phyloP scores from a whole-genome alignment of 2,113 vertebrate genomes.

The Archilochus colubris region DNA sequence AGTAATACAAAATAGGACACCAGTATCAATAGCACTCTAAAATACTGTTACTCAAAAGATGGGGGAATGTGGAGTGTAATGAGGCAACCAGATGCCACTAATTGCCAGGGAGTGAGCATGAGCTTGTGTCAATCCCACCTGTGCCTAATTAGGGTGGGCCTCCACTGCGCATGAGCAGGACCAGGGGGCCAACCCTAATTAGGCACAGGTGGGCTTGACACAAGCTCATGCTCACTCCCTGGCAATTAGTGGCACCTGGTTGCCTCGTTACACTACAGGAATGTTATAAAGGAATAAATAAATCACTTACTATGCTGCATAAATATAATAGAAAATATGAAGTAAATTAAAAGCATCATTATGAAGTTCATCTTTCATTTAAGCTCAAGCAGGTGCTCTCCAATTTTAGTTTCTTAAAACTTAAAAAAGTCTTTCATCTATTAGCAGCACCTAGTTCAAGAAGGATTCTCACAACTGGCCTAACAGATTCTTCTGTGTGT shows the following conservation, averaged over 20 bases:
- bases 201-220: too few species aligned
- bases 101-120: too few species aligned
- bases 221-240: too few species aligned
- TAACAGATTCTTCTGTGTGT: neutral
- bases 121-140: too few species aligned
- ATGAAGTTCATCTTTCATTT: neutral
- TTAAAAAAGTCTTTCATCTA: neutral
- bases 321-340: neutral
- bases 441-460: neutral
- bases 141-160: too few species aligned
- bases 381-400: neutral
- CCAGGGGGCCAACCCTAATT: too few species aligned
- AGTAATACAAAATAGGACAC: neutral
- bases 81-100: too few species aligned
- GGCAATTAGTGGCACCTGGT: too few species aligned
- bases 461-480: neutral
- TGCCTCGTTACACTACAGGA: too few species aligned
- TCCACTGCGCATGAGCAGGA: too few species aligned
- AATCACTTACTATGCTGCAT: neutral
- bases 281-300: conserved; percentile 1
- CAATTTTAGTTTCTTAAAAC: neutral
- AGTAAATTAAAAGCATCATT: conserved; percentile 4
- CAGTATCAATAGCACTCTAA: neutral
- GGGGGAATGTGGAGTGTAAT: neutral
- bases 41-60: neutral